A percentile compares a stretch with the other conserved stretches of the same genome.
These are phyloP conservation scores for Rattus rattus DNA, from an alignment of 2,113 vertebrate genomes.

Conservation along the genomic window DNA sequence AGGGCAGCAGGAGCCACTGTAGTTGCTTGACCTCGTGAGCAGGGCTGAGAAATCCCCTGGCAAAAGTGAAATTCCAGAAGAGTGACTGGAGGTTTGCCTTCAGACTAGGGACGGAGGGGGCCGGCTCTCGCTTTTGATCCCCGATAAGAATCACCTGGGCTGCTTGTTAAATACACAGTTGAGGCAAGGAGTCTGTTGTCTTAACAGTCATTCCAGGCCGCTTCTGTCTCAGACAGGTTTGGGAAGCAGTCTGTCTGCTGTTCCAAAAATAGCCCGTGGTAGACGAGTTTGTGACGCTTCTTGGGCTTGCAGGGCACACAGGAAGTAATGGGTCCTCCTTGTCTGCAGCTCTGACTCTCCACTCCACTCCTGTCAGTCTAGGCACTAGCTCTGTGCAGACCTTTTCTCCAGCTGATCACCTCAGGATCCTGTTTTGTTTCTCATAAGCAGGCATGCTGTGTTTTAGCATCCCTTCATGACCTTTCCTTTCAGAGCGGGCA, in stretches of 20 bases:
- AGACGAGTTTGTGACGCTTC: constrained; percentile 13
- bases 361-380: neutral
- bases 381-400: neutral
- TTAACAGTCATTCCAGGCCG: constrained; percentile 59
- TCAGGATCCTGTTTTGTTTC: constrained; percentile 53
- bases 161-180: constrained; percentile 58
- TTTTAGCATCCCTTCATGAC: neutral
- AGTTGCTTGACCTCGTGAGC: constrained; percentile 39
- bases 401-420: constrained; percentile 6
- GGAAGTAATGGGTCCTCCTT: neutral
- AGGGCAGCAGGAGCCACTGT: neutral
- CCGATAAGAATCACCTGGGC: constrained; percentile 68
- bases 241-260: constrained; percentile 55
- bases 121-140: neutral
- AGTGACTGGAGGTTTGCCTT: constrained; percentile 15
- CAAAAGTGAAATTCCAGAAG: constrained; percentile 62
- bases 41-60: constrained; percentile 21
- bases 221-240: constrained; percentile 63
- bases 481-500: neutral
- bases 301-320: neutral
- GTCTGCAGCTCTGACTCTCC: constrained; percentile 48
- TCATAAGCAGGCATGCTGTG: neutral
- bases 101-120: neutral
- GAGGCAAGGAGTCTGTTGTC: constrained; percentile 46
- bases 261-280: constrained; percentile 49